These are phyloP conservation scores for Ammospiza nelsoni DNA, from an alignment of 2,113 vertebrate genomes.

Conservation along the genomic window DNA sequence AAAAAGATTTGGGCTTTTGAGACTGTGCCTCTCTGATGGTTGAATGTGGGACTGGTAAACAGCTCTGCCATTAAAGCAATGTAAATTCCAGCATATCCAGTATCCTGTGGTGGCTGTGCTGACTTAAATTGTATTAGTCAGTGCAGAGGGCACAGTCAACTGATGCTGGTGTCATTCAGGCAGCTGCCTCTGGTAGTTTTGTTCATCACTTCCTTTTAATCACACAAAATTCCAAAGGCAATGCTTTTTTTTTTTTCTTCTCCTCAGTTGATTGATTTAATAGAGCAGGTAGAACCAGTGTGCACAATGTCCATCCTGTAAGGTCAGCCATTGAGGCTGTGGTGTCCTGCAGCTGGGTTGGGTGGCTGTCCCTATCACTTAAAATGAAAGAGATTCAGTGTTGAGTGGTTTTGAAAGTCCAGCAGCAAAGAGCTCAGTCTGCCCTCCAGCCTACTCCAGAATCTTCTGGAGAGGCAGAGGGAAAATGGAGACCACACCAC, in stretches of 20 bases:
- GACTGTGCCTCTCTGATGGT: not conserved
- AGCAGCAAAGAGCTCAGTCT: not conserved
- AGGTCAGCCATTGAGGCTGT: not conserved
- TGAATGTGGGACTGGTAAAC: not conserved
- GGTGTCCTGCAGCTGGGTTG: not conserved
- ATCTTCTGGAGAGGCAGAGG: not conserved
- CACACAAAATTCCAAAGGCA: not conserved
- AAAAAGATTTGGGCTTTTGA: not conserved
- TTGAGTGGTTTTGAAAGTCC: not conserved
- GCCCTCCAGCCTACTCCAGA: rapidly evolving
- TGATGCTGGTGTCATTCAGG: not conserved
- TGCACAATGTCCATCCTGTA: not conserved
- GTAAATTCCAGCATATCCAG: not conserved
- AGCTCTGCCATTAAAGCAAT: not conserved
- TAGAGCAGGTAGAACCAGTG: not conserved
- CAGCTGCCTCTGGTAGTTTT: not conserved
- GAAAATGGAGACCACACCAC: not conserved
- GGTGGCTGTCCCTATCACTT: not conserved
- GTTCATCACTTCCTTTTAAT: not conserved
- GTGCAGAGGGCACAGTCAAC: not conserved
- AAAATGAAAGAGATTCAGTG: rapidly evolving
- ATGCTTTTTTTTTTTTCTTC: too few species aligned
- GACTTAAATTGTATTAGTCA: not conserved
- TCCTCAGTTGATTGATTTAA: not conserved
- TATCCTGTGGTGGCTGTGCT: not conserved